These are phyloP conservation scores for Nycteola revayana DNA, from an alignment of 2,888 invertebrate species.

Conservation along the genomic window DNA sequence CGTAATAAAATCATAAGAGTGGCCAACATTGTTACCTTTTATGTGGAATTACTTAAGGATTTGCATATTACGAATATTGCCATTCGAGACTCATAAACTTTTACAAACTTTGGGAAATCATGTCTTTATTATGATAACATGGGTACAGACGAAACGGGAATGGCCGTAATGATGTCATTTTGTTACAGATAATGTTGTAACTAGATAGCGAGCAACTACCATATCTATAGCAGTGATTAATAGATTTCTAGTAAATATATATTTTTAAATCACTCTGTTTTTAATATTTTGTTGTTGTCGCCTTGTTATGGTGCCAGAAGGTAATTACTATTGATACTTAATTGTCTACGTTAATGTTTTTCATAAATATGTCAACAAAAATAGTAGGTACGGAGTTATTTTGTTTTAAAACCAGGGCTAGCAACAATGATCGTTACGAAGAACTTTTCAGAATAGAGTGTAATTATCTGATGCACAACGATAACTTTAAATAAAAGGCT, in stretches of 20 bases:
- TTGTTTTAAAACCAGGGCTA: too few relatives aligned
- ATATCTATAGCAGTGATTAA: conserved; percentile 23
- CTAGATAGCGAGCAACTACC: conserved; percentile 43
- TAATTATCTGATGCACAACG: not conserved
- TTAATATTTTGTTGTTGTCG: too few relatives aligned
- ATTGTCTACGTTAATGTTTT: too few relatives aligned
- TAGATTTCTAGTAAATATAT: conserved; percentile 21
- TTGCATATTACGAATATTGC: conserved; percentile 23
- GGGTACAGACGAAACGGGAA: conserved; percentile 41
- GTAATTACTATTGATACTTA: too few relatives aligned
- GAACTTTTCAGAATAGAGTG: too few relatives aligned
- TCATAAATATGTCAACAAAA: too few relatives aligned
- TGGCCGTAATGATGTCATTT: conserved; percentile 50
- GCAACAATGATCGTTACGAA: too few relatives aligned
- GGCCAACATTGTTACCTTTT: conserved; percentile 22
- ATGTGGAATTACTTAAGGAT: conserved; percentile 10
- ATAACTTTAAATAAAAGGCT: conserved; percentile 4
- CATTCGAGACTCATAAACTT: conserved; percentile 24
- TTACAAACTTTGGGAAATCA: conserved; percentile 40
- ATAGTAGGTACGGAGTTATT: too few relatives aligned
- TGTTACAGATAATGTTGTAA: conserved; percentile 46
- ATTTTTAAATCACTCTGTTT: not conserved
- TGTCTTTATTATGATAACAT: conserved; percentile 43
- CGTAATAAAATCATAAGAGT: conserved; percentile 23
- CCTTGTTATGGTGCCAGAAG: too few relatives aligned